Percentiles rank a stretch among this genome's conserved stretches.
phyloP scores from a whole-genome alignment of 2,797 vertebrate species.

The Pantherophis alleghaniensis region DNA sequence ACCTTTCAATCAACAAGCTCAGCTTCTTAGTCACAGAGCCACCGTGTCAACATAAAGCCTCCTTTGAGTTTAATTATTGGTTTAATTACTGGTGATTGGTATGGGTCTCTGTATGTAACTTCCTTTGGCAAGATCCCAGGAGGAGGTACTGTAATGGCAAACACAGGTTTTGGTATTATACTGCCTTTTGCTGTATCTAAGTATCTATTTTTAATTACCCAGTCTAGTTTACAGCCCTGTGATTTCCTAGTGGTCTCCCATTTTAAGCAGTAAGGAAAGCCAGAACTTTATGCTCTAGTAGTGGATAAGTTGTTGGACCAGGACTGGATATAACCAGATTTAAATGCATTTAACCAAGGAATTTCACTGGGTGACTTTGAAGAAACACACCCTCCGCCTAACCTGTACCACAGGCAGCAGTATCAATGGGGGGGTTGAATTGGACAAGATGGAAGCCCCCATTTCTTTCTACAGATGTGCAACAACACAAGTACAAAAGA shows the following conservation, averaged over 20 bases:
- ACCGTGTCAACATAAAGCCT: not conserved
- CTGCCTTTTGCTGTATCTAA: not conserved
- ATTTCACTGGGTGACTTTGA: not conserved
- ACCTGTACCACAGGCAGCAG: not conserved
- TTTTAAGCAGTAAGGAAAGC: not conserved
- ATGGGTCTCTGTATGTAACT: not conserved
- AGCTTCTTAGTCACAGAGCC: too few species aligned
- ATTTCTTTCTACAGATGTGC: not conserved
- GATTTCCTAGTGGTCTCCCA: not conserved
- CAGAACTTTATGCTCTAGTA: not conserved
- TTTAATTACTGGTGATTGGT: not conserved
- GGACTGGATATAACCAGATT: not conserved
- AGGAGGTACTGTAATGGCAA: not conserved
- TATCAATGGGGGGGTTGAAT: not conserved
- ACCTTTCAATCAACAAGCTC: too few species aligned
- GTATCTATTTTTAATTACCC: not conserved
- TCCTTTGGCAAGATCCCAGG: not conserved
- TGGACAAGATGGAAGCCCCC: not conserved
- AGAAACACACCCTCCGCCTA: not conserved
- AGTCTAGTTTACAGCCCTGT: not conserved
- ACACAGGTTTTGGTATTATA: not conserved
- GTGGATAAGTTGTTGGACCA: not conserved
- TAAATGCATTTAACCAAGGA: not conserved
- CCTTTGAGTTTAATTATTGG: not conserved
- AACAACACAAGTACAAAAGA: not conserved